A percentile compares a stretch with the other conserved stretches of the same genome.
Conservation (phyloP, 2,888 invertebrate genomes). For the Caenorhabditis becei region DNA sequence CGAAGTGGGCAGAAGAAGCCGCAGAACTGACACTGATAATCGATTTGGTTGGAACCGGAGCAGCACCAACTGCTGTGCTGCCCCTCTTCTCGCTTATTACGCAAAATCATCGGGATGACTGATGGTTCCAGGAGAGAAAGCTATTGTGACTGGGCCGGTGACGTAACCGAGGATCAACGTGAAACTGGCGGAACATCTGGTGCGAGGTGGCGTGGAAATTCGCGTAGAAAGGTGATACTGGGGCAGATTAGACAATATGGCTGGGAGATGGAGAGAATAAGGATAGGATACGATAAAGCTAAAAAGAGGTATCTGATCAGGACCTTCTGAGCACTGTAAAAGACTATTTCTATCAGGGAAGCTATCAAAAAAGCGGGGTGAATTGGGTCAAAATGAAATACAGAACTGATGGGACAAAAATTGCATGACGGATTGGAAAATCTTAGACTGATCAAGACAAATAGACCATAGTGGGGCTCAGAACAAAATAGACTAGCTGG, state of each 20-base stretch:
- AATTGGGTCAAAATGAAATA: no score
- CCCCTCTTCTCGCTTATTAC: constrained; percentile 37
- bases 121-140: constrained; percentile 16
- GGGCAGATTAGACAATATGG: neutral
- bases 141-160: constrained; percentile 39
- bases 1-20: constrained; percentile 38
- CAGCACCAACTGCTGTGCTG: constrained; percentile 40
- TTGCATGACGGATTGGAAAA: no score
- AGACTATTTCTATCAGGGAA: no score
- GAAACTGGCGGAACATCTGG: constrained; percentile 18
- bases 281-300: neutral
- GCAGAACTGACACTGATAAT: constrained; percentile 48
- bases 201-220: neutral
- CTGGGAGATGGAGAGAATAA: neutral
- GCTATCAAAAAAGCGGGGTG: no score
- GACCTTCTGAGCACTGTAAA: no score
- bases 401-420: no score
- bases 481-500: no score
- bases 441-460: no score
- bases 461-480: no score
- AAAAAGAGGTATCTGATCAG: no score
- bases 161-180: constrained; percentile 10
- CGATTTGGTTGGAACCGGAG: constrained; percentile 54
- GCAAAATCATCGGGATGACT: constrained; percentile 54
- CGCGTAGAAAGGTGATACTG: neutral